Evolutionary conservation across 2,888 invertebrate species (phyloP).

Genomic region (Hylaea fasciaria): DNA sequence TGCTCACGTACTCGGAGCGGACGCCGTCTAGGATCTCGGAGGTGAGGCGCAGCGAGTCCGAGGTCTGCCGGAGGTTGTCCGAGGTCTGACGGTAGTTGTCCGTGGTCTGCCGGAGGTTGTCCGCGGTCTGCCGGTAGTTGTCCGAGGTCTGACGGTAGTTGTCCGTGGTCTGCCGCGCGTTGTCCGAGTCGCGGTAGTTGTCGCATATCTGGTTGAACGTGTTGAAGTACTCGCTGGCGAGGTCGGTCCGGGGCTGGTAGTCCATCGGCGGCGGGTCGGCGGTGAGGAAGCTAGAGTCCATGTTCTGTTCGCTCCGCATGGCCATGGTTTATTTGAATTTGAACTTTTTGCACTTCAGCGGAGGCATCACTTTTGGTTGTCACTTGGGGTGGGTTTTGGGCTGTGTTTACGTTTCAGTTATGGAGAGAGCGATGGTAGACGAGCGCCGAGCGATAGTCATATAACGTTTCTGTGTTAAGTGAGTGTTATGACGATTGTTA

Average conservation of each 20-base stretch:
- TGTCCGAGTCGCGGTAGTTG: constrained; percentile 72
- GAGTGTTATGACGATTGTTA: no score
- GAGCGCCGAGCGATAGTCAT: no score
- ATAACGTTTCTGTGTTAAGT: no score
- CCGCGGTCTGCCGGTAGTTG: no score
- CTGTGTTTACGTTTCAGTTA: constrained; percentile 34
- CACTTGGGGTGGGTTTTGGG: constrained; percentile 13
- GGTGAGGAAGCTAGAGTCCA: constrained; percentile 79
- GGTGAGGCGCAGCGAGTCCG: constrained; percentile 69
- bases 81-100: no score
- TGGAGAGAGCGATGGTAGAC: not conserved
- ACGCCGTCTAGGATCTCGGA: constrained; percentile 75
- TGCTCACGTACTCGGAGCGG: constrained; percentile 60
- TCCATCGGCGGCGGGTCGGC: constrained; percentile 85
- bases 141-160: constrained; percentile 75
- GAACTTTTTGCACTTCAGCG: constrained; percentile 68
- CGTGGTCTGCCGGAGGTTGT: constrained; percentile 72
- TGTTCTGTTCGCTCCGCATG: constrained; percentile 65
- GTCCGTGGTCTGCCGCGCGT: no score
- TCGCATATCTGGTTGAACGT: constrained; percentile 80
- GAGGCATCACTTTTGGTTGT: constrained; percentile 60
- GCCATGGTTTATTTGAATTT: constrained; percentile 72
- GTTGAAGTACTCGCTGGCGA: constrained; percentile 78
- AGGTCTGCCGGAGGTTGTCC: constrained; percentile 73
- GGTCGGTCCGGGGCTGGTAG: constrained; percentile 70